Percentiles rank a stretch among this genome's conserved stretches.
Evolutionary conservation across 2,797 vertebrate genomes (phyloP).

Genomic region (Paramormyrops hopkinsi): DNA sequence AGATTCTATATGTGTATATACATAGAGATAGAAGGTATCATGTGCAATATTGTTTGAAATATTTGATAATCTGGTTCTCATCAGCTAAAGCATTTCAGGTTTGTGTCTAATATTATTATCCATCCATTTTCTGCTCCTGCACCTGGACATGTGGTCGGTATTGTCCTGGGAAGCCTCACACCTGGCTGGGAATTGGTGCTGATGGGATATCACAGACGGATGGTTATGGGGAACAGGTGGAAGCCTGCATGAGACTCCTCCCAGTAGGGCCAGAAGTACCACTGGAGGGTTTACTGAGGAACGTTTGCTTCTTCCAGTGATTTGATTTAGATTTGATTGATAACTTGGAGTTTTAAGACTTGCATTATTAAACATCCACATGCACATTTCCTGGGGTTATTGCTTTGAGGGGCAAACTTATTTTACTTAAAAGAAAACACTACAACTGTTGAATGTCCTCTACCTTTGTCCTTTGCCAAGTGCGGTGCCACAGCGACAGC

Average conservation of each 20-base stretch:
- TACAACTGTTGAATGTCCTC: not conserved
- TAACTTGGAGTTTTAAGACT: not conserved
- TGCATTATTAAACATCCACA: not conserved
- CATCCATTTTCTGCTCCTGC: not conserved
- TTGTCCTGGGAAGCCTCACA: not conserved
- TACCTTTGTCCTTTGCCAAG: not conserved
- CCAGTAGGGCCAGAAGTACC: not conserved
- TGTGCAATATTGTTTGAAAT: not conserved
- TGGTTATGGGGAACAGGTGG: not conserved
- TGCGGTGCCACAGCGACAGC: not conserved
- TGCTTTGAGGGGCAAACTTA: not conserved
- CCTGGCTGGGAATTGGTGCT: not conserved
- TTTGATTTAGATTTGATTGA: slow-evolving; percentile 5
- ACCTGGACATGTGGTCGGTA: not conserved
- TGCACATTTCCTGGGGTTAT: not conserved
- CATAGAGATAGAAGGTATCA: not conserved
- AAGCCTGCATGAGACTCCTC: not conserved
- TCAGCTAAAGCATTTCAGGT: not conserved
- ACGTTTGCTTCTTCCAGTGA: not conserved
- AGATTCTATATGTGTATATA: not conserved
- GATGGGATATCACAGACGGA: slow-evolving; percentile 6
- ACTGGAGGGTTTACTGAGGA: not conserved
- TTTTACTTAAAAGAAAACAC: not conserved
- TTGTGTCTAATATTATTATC: not conserved
- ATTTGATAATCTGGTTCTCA: not conserved